Conservation (phyloP, 2,888 invertebrate species). For the Byasa hedistus region DNA sequence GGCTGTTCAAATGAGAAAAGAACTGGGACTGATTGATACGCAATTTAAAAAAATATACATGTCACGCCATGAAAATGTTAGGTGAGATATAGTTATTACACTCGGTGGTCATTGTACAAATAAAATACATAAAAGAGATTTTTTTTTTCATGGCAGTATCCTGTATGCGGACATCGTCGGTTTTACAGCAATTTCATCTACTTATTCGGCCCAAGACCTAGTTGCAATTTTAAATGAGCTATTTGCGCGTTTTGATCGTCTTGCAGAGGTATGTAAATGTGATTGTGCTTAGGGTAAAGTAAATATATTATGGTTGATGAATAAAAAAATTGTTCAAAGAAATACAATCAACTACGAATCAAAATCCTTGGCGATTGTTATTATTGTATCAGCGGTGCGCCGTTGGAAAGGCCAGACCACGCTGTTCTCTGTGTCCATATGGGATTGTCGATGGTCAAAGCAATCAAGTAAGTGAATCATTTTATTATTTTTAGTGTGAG, state of each 20-base stretch:
- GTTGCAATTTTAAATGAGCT: conserved; percentile 97
- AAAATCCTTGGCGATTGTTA: conserved; percentile 98
- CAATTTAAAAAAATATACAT: conserved; percentile 99
- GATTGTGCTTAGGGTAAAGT: background rate
- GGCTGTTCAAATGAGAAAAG: conserved; percentile 97
- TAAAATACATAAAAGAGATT: background rate
- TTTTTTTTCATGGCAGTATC: conserved; percentile 82
- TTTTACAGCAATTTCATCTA: conserved; percentile 97
- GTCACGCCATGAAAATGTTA: conserved; percentile 97
- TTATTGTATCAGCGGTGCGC: conserved; percentile 98
- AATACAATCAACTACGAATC: conserved; percentile 95
- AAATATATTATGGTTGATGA: background rate
- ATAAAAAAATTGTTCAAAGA: conserved; percentile 78
- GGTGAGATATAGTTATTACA: conserved; percentile 75
- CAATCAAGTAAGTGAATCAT: conserved; percentile 89
- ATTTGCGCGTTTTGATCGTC: conserved; percentile 96
- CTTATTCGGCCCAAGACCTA: conserved; percentile 96
- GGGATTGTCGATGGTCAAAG: conserved; percentile 98
- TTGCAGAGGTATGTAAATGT: conserved; percentile 83
- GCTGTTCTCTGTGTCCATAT: conserved; percentile 96
- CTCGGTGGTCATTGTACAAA: background rate
- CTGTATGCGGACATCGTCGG: conserved; percentile 99
- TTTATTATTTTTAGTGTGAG: background rate
- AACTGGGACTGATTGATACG: conserved; percentile 93
- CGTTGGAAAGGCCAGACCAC: conserved; percentile 93